Percentiles rank a stretch among this genome's conserved stretches.
Conservation (phyloP, 2,113 vertebrate genomes). For the Cygnus atratus region DNA sequence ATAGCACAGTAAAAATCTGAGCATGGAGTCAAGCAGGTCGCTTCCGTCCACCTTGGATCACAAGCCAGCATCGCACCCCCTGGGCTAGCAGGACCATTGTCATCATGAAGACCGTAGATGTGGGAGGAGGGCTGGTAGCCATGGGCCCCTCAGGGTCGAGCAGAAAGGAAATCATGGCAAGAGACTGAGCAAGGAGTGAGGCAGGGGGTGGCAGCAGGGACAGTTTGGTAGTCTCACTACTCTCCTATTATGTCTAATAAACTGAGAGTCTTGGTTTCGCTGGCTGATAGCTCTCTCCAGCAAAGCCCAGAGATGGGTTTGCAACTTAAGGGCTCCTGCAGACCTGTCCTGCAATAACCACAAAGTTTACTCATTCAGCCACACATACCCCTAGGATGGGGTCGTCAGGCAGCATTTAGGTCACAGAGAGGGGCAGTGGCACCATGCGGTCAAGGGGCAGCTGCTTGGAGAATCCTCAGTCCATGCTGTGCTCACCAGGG, state of each 20-base stretch:
- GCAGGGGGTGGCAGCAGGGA: background rate
- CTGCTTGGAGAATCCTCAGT: background rate
- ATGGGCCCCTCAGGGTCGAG: rapidly evolving
- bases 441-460: rapidly evolving
- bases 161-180: background rate
- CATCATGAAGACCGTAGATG: background rate
- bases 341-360: rapidly evolving
- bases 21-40: background rate
- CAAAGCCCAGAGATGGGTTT: background rate
- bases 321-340: background rate
- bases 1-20: slow-evolving; percentile 1
- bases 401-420: background rate
- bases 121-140: background rate
- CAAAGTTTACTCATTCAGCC: background rate
- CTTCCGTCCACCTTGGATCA: background rate
- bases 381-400: background rate
- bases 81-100: background rate
- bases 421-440: background rate
- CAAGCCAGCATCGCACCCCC: background rate
- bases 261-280: background rate
- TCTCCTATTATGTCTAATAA: background rate
- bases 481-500: background rate
- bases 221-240: background rate
- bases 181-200: background rate
- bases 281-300: background rate